Conservation (phyloP, 2,888 invertebrate species). For the Pseudolycoriella hygida region DNA sequence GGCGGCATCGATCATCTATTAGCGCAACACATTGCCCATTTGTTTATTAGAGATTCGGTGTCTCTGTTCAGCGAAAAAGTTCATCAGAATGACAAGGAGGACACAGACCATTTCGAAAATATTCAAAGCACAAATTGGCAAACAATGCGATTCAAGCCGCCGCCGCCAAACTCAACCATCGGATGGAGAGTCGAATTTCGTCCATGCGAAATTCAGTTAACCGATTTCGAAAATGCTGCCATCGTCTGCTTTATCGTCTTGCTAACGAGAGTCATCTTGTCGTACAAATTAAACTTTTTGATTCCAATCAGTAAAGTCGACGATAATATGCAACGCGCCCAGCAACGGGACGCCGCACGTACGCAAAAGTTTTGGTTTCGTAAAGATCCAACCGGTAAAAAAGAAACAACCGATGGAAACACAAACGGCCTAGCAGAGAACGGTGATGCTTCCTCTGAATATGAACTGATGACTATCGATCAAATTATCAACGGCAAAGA, state of each 20-base stretch:
- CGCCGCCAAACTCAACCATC: slow-evolving; percentile 86
- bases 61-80: slow-evolving; percentile 90
- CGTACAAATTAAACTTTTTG: slow-evolving; percentile 87
- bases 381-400: slow-evolving; percentile 42
- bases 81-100: slow-evolving; percentile 79
- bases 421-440: slow-evolving; percentile 9
- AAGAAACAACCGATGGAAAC: slow-evolving; percentile 11
- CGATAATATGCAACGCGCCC: slow-evolving; percentile 93
- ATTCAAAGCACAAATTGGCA: slow-evolving; percentile 99
- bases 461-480: slow-evolving; percentile 72
- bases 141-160: slow-evolving; percentile 97
- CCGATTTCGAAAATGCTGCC: slow-evolving; percentile 99
- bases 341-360: slow-evolving; percentile 72
- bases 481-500: slow-evolving; percentile 95
- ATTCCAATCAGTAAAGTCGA: slow-evolving; percentile 96
- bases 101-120: slow-evolving; percentile 99
- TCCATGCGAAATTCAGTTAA: slow-evolving; percentile 94
- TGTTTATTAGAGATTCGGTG: slow-evolving; percentile 94
- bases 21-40: slow-evolving; percentile 90
- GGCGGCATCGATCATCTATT: slow-evolving; percentile 86
- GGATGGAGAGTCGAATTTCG: slow-evolving; percentile 99
- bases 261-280: slow-evolving; percentile 88
- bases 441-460: slow-evolving; percentile 29
- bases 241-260: slow-evolving; percentile 95
- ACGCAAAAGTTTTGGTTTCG: slow-evolving; percentile 88